Evolutionary conservation across 2,113 vertebrate species (phyloP), one percentile per base, ranked within the genome.

Genomic region (Apodemus sylvaticus): DNA sequence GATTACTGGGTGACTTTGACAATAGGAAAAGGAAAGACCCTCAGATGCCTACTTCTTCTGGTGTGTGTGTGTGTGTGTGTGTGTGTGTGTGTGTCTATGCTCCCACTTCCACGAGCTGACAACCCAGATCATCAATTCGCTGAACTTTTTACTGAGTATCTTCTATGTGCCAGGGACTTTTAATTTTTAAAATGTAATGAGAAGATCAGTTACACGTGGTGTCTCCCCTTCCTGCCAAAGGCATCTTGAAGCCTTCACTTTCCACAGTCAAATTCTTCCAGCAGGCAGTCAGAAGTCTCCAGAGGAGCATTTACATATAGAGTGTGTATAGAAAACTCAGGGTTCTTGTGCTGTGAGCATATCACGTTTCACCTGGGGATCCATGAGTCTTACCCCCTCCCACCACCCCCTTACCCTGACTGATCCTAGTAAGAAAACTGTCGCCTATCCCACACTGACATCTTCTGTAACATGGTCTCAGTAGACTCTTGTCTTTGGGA

Each of bases 161-260:
- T 89, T 55, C 53, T 74, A 26, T 6, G 10, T 14, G 45, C 71
- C 36, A 55, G 60, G 66, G 86, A 94, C 93, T 96, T 96, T 31
- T 19, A 82, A 58, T 92, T 91, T 92, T 92, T 83, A 22, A 86
- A 82, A 76, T 42, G 53, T 9, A 51, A 24, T 53, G 83, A 66
- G 74, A 34, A 83, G 58, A 53, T 86, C 86, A 77, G 91, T 85
- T 68, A 76, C 62, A 87, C 17, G 20, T 1, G 60, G 77, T 16
- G 62, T 66, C 68, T 34, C 6, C 2, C 91, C 62, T 73, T 48
- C 74, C 89, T 74, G 87, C 62, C 78, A 78, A 66, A 22, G 34
- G 60, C 34, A 7, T 58, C 36, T 5, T n/a, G 26, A 78, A 94
- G 31, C 36, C 39, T 77, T 19, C 22, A 3, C 53, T 36, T 11